Conservation (phyloP, 2,797 vertebrate genomes). For the Lutjanus campechanus region DNA sequence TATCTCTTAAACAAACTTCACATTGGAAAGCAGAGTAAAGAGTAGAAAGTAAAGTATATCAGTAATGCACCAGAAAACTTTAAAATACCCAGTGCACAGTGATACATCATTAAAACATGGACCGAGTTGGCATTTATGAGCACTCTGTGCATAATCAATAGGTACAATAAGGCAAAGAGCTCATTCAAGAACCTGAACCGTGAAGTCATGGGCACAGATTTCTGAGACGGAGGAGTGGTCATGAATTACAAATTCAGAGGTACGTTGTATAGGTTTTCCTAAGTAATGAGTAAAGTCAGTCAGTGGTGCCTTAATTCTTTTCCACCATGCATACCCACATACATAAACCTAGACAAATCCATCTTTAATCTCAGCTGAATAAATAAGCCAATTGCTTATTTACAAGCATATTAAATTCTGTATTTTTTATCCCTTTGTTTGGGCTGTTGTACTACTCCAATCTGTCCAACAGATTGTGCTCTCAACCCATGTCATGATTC, state of each 20-base stretch:
- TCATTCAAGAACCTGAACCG: slow-evolving; percentile 22
- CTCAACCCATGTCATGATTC: slow-evolving; percentile 30
- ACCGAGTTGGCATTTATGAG: slow-evolving; percentile 37
- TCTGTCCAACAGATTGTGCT: slow-evolving; percentile 75
- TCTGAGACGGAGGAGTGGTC: background rate
- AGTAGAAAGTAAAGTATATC: background rate
- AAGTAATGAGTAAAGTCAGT: slow-evolving; percentile 5
- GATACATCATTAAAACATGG: slow-evolving; percentile 46
- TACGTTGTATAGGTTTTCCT: background rate
- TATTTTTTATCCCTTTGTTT: background rate
- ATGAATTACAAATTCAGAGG: slow-evolving; percentile 34
- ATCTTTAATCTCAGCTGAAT: background rate
- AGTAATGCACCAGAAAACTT: slow-evolving; percentile 25
- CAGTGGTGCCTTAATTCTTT: background rate
- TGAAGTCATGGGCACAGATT: slow-evolving; percentile 18
- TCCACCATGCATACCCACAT: background rate
- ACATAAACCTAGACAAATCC: background rate
- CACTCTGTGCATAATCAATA: slow-evolving; percentile 54
- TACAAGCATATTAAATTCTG: background rate
- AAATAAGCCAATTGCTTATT: background rate
- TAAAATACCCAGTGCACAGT: slow-evolving; percentile 27
- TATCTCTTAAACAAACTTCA: slow-evolving; percentile 13
- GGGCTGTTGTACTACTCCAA: slow-evolving; percentile 59
- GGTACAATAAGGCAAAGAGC: slow-evolving; percentile 21
- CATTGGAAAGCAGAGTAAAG: slow-evolving; percentile 7